Evolutionary conservation across 2,888 invertebrate genomes (phyloP), one percentile per base, ranked within the genome.

Genomic region (Noctua janthina): DNA sequence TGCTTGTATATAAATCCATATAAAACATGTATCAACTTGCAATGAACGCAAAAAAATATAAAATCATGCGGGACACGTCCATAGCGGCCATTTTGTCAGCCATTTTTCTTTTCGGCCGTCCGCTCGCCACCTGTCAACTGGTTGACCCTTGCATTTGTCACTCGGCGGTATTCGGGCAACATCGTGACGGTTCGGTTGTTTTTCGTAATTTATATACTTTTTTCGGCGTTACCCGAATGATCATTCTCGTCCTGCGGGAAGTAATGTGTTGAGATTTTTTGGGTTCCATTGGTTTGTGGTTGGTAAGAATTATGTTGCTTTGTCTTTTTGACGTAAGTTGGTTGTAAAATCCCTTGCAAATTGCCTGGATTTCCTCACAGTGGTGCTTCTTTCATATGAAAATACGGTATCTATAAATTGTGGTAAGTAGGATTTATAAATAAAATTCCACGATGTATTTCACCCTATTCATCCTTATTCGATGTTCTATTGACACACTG

Each of bases 131-230:
- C 91, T 92, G 92, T 92, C 92, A 93, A 88, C 91, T 85, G 89
- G 82, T 89, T 91, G 91, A 92, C 93, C 94, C 93, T 89, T 88
- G 90, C 92, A 94, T 94, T 94, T 92, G 92, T 93, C 93, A 93
- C 90, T 86, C 87, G 91, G 84, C 83, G 84, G 88, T 90, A 88
- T 89, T 90, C 92, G 91, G 87, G 78, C 46, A 87, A 85, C 85
- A 85, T 90, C 91, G 91, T 78, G 81, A 83, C 81, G 81, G 74
- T 80, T 90, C 88, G 88, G 89, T 79, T 87, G 84, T 86, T 83
- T 72, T 84, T 62, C 87, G 84, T 83, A 85, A 88, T 89, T 88
- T 90, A 90, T 90, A 81, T 84, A 80, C 80, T 87, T 89, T 89
- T 86, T 88, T 87, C 73, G 83, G 74, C 64, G 79, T 77, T 59